Evolutionary conservation across 1,140 invertebrate genomes (phyloP), one percentile per base, ranked within the genome.

Genomic region (Calliopsis andreniformis): DNA sequence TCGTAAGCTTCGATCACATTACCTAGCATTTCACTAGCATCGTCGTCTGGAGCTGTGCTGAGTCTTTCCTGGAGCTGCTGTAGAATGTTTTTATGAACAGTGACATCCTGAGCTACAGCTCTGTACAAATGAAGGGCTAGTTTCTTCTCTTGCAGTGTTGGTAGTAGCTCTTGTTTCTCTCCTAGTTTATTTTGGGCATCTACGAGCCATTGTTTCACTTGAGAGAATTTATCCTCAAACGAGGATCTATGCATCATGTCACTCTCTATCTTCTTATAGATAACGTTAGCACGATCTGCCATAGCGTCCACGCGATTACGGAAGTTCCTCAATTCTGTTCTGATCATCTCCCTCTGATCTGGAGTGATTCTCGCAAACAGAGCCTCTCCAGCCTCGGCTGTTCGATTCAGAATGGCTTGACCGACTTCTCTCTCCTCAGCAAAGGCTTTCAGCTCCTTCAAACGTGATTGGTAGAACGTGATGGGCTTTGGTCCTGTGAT

Each of bases 161-260:
- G 93, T 80, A 96, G 94, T 0, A 97, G 90, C 78, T 95, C 94
- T 59, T 94, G 93, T 62, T 94, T 94, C 47, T 94, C 93, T 0
- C 94, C 94, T 14, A 96, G 90, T 89, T 96, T 96, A 32, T 93
- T 92, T 85, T 95, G 94, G 0, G 94, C 93, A 76, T 97, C 96
- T 43, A 93, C 92, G 8, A 98, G 93, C 95, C 97, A 98, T 85
- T 95, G 94, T 79, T 95, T 94, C 5, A 96, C 94, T 92, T 98
- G 96, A 62, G 94, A 94, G 80, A 96, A 96, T 78, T 96, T 98
- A 85, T 98, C 97, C 87, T 98, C 97, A 87, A 98, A 97, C 0
- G 97, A 97, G 7, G 96, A 97, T 87, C 97, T 94, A 82, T 98
- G 96, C 87, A 98, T 96, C 47, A 98, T 94, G 30, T 96, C 95